Evolutionary conservation across 2,888 invertebrate species (phyloP).

Genomic region (Agrilus mali): DNA sequence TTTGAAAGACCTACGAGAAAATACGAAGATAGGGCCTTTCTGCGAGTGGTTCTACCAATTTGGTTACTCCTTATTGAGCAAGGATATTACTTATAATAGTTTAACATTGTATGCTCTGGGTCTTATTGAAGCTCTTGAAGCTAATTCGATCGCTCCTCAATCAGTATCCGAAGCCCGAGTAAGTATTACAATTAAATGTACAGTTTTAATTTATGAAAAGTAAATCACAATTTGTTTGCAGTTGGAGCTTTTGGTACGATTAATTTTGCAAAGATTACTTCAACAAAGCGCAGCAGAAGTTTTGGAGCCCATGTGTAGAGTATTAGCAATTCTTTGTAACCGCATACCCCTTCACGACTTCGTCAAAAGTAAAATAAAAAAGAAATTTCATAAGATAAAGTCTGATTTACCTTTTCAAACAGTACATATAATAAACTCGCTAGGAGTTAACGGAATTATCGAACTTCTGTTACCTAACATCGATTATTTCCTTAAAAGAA

Average conservation of each 20-base stretch:
- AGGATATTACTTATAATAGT: conserved; percentile 35
- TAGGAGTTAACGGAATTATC: conserved; percentile 24
- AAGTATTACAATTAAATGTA: conserved; percentile 3
- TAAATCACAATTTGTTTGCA: conserved; percentile 9
- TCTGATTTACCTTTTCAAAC: conserved; percentile 20
- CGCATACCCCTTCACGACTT: conserved; percentile 23
- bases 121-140: conserved; percentile 45
- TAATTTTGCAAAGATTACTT: conserved; percentile 27
- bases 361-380: conserved; percentile 23
- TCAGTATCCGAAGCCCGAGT: conserved; percentile 47
- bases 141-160: conserved; percentile 42
- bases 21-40: conserved; percentile 45
- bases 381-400: conserved; percentile 18
- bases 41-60: conserved; percentile 48
- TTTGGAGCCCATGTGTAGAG: conserved; percentile 26
- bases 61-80: conserved; percentile 44
- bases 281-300: conserved; percentile 20
- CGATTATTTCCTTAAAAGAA: conserved; percentile 18
- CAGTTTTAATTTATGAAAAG: no score
- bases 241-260: conserved; percentile 25
- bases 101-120: conserved; percentile 35
- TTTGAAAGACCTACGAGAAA: conserved; percentile 43
- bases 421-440: conserved; percentile 22
- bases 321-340: conserved; percentile 25
- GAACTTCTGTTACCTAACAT: conserved; percentile 24